Evolutionary conservation across 2,113 vertebrate genomes (phyloP), one percentile per base, ranked within the genome.

Genomic region (Salvelinus alpinus): DNA sequence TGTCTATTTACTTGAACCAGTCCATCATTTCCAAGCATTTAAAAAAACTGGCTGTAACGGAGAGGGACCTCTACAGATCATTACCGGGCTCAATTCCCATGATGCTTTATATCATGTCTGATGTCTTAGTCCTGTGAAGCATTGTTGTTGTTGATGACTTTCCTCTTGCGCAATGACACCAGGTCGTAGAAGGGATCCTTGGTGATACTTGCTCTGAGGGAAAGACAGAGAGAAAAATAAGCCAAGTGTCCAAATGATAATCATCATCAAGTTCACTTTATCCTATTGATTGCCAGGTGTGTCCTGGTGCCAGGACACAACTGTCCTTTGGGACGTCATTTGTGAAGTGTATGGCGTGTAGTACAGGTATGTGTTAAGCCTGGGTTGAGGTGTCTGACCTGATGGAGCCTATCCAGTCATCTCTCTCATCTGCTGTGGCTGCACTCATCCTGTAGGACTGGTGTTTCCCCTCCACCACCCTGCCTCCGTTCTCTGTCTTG

Each of bases 391-490:
- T 27, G 14, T 74, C 82, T 85, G 68, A 98, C 97, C 94, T 91
- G 92, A 99, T 96, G 47, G 96, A 94, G 22, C 93, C 73, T 12
- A 99, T 95, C 97, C 97, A 99, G 48, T 89, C 90, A 73, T 96
- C 94, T 1, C 95, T 90, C 78, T 99, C 96, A 34, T 94, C 92
- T 0, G 88, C 85, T 1, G 91, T 94, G 75, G 94, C 69, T 8
- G 97, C 96, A 0, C 96, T 97, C 83, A 99, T 95, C 65, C 90
- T 94, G 86, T 99, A 99, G 2, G 95, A 96, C 75, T 95, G 92
- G 51, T 99, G 97, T 74, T 98, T 97, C 22, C 97, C 97, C 80
- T 95, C 94, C 29, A 99, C 97, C 78, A 98, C 96, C 34, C 93
- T 90, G 24, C 97, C 97, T 44, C 95, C 94, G 3, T 92, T 94